These are phyloP conservation scores for Hypothenemus hampei DNA, from an alignment of 1,140 invertebrate species.

Conservation along the genomic window DNA sequence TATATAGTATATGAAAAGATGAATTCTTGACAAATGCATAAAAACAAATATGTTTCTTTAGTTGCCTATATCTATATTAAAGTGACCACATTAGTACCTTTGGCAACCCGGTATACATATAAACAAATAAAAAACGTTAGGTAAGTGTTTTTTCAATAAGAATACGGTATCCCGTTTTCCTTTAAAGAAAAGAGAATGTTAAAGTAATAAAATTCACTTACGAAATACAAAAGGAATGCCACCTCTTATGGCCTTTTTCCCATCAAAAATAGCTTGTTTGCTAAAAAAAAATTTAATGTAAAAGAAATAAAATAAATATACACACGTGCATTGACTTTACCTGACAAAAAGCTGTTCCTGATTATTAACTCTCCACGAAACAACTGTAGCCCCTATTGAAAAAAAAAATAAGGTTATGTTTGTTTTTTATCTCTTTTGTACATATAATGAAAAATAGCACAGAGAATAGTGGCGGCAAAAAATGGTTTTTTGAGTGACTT, in stretches of 20 bases:
- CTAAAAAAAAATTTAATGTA: constrained; percentile 40
- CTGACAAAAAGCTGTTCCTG: constrained; percentile 92
- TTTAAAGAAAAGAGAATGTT: no score
- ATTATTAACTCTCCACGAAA: constrained; percentile 92
- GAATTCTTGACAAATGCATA: no score
- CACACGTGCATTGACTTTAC: constrained; percentile 52
- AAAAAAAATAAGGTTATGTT: constrained; percentile 43
- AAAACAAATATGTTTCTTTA: no score
- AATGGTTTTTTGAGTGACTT: constrained; percentile 48
- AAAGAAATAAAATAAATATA: not conserved
- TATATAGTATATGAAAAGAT: no score
- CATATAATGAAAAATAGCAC: constrained; percentile 5
- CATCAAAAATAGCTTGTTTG: constrained; percentile 91
- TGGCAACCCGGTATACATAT: no score
- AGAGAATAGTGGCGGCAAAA: constrained; percentile 14
- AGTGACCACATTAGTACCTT: no score
- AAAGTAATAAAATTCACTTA: constrained; percentile 57
- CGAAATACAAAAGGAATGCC: constrained; percentile 95
- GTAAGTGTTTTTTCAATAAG: no score
- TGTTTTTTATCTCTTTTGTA: constrained; percentile 29
- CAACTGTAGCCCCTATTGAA: constrained; percentile 78
- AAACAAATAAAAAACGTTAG: no score
- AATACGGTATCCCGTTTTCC: no score
- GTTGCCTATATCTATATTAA: no score
- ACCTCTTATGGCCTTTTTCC: constrained; percentile 89